Evolutionary conservation across 2,888 invertebrate species (phyloP), one percentile per base, ranked within the genome.

Genomic region (Lampropteryx suffumata): DNA sequence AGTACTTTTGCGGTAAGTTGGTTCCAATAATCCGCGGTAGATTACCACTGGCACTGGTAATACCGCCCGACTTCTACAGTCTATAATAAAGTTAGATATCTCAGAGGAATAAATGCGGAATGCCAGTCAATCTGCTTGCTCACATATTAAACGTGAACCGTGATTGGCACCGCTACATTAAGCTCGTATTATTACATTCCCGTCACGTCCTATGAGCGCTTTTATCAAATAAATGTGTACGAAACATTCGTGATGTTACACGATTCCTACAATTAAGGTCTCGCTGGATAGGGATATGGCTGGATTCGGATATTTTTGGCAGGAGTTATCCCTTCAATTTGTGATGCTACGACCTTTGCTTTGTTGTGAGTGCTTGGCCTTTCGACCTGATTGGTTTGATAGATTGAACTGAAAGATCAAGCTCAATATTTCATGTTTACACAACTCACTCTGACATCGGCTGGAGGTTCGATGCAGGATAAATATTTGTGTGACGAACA

Each of bases 151-250:
- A 67, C 68, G 71, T 63, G 59, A 41, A 58, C 70, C 66, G 64
- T 83, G 80, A 82, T 82, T 85, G 84, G 80, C 81, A 76, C 61
- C 55, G 67, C 57, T 62, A 69, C 65, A 71, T 77, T 72, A 71
- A 70, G 60, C 53, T 50, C 56, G 71, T 74, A 79, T 82, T 85
- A 86, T 87, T 82, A 85, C 82, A 86, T 84, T 85, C 84, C 73
- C 69, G 79, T 82, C 84, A 81, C 83, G 81, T 83, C 72, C 69
- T 61, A 62, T 67, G 71, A 70, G 69, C 65, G 80, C 74, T 81
- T 82, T 80, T 82, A 84, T 80, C 84, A 81, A 79, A 86, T 82
- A 81, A 80, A 82, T 76, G 78, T 73, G 64, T 74, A 71, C 71
- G 73, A 76, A 77, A 76, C 73, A 79, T 77, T 77, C 68, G 72